Base-by-base conservation (phyloP, 2,113 vertebrate species). In the Agelaius phoeniceus region DNA sequence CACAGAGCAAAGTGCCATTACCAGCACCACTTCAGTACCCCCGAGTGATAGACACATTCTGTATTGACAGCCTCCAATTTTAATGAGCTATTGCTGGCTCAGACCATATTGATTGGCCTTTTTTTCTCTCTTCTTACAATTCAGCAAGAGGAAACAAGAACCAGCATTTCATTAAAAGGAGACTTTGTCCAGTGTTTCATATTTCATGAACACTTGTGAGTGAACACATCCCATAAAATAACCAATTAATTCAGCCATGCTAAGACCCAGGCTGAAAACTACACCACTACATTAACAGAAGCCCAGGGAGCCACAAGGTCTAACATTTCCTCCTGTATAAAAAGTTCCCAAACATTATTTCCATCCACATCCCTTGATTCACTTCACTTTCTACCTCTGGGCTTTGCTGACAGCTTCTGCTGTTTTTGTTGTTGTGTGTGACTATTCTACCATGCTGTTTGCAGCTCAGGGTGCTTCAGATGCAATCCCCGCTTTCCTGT, bases 21-120 rank as follows among this genome's bases (percentile, higher is more conserved):
- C 79, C 72, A 89, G 63, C 76, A 80, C 31, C 86, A 75, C 86
- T 73, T 54, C 84, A 72, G 90, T 41, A 87, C 82, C 69, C 92
- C 87, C 79, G 55, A 74, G 94, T 90, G 96, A 94, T 72, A 72
- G 90, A 88, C 95, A 52, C 49, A 23, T 63, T 35, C 87, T 66
- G 66, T 84, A 97, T 93, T 94, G 95, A 90, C 96, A 96, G 89
- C 88, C 87, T 94, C 78, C 92, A 90, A 62, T 94, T 97, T 95
- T 97, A 97, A 97, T 96, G 96, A 97, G 96, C 86, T 91, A 87
- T 92, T 87, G 89, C 95, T 95, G 58, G 76, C 95, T 93, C 96
- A 96, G 94, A 58, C 90, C 1, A 0, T 97, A 97, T 97, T 90
- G 97, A 97, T 96, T 95, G 89, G 83, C 43, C 55, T 85, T 94